Evolutionary conservation across 2,113 vertebrate species (phyloP).

Genomic region (Lutjanus erythropterus): DNA sequence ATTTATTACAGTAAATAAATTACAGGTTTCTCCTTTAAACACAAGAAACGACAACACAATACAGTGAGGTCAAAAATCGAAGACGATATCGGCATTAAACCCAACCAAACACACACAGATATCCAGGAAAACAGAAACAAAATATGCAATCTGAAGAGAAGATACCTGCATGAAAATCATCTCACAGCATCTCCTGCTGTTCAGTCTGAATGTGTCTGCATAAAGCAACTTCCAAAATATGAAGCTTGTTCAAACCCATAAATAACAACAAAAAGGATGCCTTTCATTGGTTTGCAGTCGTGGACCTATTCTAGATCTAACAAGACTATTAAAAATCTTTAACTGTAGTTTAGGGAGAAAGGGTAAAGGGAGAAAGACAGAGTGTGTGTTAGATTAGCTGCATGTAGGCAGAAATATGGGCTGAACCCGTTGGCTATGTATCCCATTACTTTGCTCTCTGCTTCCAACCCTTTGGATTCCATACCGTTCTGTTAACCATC

Average conservation of each 20-base stretch:
- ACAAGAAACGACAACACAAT: too few species aligned
- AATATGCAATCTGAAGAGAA: conserved; percentile 2
- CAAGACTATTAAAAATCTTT: conserved; percentile 2
- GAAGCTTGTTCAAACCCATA: not conserved
- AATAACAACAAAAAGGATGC: not conserved
- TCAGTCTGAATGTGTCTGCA: not conserved
- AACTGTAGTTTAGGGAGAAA: conserved; percentile 14
- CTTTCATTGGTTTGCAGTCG: not conserved
- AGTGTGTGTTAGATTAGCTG: conserved; percentile 41
- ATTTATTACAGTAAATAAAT: too few species aligned
- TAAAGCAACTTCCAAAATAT: conserved; percentile 18
- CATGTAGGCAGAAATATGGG: conserved; percentile 72
- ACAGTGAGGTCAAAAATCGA: too few species aligned
- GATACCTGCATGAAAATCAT: not conserved
- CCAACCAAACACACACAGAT: not conserved
- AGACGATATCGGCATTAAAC: conserved; percentile 6
- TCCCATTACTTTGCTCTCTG: conserved; percentile 80
- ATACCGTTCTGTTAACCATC: conserved; percentile 99
- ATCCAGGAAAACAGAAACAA: not conserved
- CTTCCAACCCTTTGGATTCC: conserved; percentile 89
- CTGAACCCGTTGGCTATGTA: conserved; percentile 72
- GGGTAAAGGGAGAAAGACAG: conserved; percentile 14
- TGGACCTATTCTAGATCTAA: conserved; percentile 8
- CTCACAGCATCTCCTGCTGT: not conserved
- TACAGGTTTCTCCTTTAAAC: too few species aligned